Evolutionary conservation across 1,140 invertebrate species (phyloP).

Genomic region (Homalodisca vitripennis): DNA sequence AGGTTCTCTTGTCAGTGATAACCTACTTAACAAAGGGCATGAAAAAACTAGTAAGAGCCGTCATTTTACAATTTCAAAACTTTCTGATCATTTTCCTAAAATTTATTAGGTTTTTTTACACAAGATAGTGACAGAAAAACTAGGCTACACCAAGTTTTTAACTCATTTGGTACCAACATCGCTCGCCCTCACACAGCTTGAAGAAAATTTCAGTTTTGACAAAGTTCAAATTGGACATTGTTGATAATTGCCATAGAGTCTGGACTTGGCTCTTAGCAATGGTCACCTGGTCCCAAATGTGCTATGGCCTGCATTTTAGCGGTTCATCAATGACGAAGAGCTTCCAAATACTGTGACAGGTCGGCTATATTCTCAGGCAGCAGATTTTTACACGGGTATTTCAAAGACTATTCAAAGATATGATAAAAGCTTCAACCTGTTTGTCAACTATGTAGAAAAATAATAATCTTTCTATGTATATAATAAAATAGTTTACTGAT

Average conservation of each 20-base stretch:
- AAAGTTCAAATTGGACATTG: background rate
- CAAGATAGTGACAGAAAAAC: background rate
- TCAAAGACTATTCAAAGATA: background rate
- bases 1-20: background rate
- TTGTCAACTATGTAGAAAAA: slow-evolving; percentile 2
- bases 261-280: background rate
- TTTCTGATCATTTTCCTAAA: background rate
- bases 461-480: background rate
- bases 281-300: background rate
- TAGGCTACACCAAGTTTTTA: background rate
- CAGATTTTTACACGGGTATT: background rate
- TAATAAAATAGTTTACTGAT: background rate
- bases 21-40: background rate
- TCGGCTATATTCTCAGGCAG: background rate
- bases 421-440: background rate
- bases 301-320: background rate
- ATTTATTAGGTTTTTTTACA: background rate
- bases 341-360: slow-evolving; percentile 1
- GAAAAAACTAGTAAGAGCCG: background rate
- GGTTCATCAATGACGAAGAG: background rate
- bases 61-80: background rate
- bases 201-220: background rate
- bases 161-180: background rate
- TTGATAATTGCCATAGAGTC: background rate
- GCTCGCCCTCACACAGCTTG: background rate